phyloP scores from a whole-genome alignment of 2,797 vertebrate species.

The Cynodonichthys magdalenae region DNA sequence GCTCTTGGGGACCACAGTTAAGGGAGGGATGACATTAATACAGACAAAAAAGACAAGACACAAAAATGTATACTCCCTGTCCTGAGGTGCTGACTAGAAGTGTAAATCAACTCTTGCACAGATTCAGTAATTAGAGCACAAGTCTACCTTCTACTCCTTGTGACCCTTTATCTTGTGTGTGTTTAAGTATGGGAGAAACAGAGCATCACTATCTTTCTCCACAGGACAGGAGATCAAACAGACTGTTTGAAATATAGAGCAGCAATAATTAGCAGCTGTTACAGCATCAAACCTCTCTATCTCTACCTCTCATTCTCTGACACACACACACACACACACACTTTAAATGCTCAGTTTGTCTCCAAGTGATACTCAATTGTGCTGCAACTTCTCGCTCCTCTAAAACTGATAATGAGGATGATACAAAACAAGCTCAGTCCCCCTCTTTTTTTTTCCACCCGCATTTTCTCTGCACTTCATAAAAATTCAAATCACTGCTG shows the following conservation, averaged over 20 bases:
- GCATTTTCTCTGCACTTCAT: slow-evolving; percentile 16
- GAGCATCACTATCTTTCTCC: slow-evolving; percentile 69
- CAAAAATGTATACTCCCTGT: slow-evolving; percentile 34
- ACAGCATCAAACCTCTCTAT: slow-evolving; percentile 76
- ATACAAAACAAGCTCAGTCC: slow-evolving; percentile 34
- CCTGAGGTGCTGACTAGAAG: slow-evolving; percentile 48
- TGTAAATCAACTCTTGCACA: slow-evolving; percentile 57
- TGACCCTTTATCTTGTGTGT: slow-evolving; percentile 59
- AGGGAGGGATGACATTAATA: slow-evolving; percentile 48
- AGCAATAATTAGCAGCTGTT: slow-evolving; percentile 85
- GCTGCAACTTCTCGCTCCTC: slow-evolving; percentile 31
- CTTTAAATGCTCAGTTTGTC: slow-evolving; percentile 31
- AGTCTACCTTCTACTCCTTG: slow-evolving; percentile 56
- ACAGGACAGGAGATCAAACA: slow-evolving; percentile 83
- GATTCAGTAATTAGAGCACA: slow-evolving; percentile 69
- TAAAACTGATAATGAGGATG: slow-evolving; percentile 37
- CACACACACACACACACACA: slow-evolving; percentile 18
- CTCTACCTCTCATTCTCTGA: slow-evolving; percentile 50
- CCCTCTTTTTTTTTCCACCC: neutral
- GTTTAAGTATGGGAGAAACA: slow-evolving; percentile 46
- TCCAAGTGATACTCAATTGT: slow-evolving; percentile 44
- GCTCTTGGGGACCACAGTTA: slow-evolving; percentile 26
- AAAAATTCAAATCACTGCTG: slow-evolving; percentile 16
- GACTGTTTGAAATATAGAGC: slow-evolving; percentile 82
- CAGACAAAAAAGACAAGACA: slow-evolving; percentile 51